Base-by-base conservation (phyloP, 2,888 invertebrate species). In the Chymomyza procnemis region DNA sequence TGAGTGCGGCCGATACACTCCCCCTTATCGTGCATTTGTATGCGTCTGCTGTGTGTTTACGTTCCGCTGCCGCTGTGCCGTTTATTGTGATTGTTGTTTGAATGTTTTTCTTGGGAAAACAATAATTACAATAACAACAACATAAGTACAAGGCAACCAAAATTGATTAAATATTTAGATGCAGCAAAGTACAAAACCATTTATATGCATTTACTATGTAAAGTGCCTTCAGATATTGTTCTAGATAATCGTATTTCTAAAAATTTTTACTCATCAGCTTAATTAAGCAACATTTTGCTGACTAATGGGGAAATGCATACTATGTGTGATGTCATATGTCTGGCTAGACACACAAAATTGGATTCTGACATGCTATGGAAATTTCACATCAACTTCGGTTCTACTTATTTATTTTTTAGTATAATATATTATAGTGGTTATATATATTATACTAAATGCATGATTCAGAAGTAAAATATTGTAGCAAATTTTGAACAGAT, bases 231-330 rank as follows among this genome's bases (percentile, higher is more conserved):
- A 56, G 12, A 56, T 12, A 56, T 26, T 19, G 22, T 56, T 56
- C 16, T 56, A 30, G 22, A 22, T 56, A 50, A 50, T 14, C 16
- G 8, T 50, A 18, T 9, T 67, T 67, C 72, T 26, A 30, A 67
- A 54, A 73, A 61, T 67, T 61, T 64, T 47, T 30, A 58, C 48
- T 65, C 60, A 52, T 63, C 61, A 47, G 62, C 64, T 71, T 65
- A 71, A 73, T 73, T 73, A 46, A 64, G 58, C 41, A 61, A 54
- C 61, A 21, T 72, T 68, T 60, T 41, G 72, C 73, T 73, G 72
- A 73, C 72, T 73, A 72, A 73, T 72, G 72, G 71, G 50, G 67
- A 72, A 72, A 61, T 72, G 72, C 72, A 54, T 21, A 22, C 5
- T 12, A 8, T 12, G 67, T 67, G 71, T 72, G 71, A 72, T 72